Evolutionary conservation across 2,888 invertebrate species (phyloP).

Genomic region (Beris morrisii): DNA sequence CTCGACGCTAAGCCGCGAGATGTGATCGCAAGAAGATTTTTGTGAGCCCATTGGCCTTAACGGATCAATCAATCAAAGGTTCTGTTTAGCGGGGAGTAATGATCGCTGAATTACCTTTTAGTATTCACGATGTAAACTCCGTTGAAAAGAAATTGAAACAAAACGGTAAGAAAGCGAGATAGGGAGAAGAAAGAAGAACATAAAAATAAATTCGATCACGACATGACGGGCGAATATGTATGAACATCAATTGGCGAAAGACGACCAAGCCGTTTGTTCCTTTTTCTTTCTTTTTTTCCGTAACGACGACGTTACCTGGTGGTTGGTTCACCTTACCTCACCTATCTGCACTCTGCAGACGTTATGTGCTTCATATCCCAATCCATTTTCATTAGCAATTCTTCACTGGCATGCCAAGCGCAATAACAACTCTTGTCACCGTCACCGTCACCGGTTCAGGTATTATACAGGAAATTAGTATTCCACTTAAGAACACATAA

Average conservation of each 20-base stretch:
- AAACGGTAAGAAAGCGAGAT: background rate
- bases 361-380: too few species aligned
- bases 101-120: constrained; percentile 29
- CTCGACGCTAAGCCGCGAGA: too few species aligned
- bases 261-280: too few species aligned
- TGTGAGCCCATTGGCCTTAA: constrained; percentile 31
- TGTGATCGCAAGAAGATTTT: background rate
- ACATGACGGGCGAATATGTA: background rate
- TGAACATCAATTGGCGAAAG: constrained; percentile 3
- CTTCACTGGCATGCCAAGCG: background rate
- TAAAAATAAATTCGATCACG: background rate
- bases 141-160: too few species aligned
- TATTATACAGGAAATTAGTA: constrained; percentile 8
- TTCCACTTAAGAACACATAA: background rate
- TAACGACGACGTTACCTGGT: too few species aligned
- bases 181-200: background rate
- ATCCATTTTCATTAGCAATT: constrained; percentile 5
- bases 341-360: too few species aligned
- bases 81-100: constrained; percentile 22
- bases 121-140: constrained; percentile 17
- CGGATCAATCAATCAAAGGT: constrained; percentile 30
- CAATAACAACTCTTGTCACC: background rate
- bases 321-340: too few species aligned
- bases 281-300: too few species aligned
- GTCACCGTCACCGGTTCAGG: background rate